Percentiles rank a stretch among this genome's conserved stretches.
Evolutionary conservation across 23 tunicate species (phyloP).

Genomic region (Styela plicata): DNA sequence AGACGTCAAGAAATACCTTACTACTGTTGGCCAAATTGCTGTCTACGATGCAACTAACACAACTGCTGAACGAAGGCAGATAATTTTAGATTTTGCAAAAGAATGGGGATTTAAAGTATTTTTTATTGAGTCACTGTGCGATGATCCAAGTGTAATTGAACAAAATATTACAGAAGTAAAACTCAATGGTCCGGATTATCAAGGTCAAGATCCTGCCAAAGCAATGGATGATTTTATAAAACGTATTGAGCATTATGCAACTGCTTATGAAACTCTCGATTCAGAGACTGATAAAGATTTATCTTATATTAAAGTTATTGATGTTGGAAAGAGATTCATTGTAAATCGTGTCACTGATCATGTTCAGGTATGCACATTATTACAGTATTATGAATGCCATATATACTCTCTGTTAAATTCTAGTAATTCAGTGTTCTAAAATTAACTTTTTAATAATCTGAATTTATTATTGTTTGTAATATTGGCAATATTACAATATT

Average conservation of each 20-base stretch:
- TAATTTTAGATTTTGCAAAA: conserved; percentile 2
- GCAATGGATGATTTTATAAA: conserved; percentile 2
- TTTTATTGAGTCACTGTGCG: conserved; percentile 31
- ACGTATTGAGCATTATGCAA: conserved; percentile 24
- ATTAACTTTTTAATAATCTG: too few species aligned
- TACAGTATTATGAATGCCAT: too few species aligned
- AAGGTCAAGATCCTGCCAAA: neutral
- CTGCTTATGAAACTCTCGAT: conserved; percentile 22
- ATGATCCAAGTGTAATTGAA: conserved; percentile 28
- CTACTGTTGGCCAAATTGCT: conserved; percentile 6
- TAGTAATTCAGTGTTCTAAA: too few species aligned
- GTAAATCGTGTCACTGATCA: conserved; percentile 27
- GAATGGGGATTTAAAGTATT: conserved; percentile 13
- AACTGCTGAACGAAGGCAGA: conserved; percentile 7
- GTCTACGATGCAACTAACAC: conserved; percentile 33
- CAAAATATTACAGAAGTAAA: conserved; percentile 32
- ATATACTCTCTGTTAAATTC: too few species aligned
- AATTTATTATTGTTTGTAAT: too few species aligned
- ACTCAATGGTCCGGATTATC: conserved; percentile 30
- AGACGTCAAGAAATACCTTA: conserved; percentile 17
- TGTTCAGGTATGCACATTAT: conserved; percentile 28
- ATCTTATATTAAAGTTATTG: conserved; percentile 26
- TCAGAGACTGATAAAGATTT: conserved; percentile 11
- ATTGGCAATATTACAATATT: too few species aligned
- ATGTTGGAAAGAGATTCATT: conserved; percentile 14